Evolutionary conservation across 2,113 vertebrate genomes (phyloP).

Genomic region (Jacana jacana): DNA sequence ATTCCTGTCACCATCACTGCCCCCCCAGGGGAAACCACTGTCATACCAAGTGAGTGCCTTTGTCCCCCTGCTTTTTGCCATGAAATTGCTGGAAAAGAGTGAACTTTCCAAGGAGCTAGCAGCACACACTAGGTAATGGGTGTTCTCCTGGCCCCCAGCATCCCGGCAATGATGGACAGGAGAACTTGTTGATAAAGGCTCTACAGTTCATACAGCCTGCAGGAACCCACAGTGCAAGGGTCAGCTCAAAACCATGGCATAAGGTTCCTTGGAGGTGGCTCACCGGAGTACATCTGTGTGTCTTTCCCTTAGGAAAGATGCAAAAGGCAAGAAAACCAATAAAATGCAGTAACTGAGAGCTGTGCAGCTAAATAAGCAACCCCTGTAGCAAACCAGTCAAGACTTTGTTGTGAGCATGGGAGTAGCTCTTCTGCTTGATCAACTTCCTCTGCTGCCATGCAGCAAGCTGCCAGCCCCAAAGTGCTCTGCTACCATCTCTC

Average conservation of each 20-base stretch:
- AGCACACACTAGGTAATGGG: accelerated
- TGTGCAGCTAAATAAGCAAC: neutral
- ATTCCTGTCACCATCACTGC: conserved; percentile 84
- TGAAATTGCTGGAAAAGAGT: accelerated
- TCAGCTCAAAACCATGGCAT: neutral
- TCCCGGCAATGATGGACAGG: neutral
- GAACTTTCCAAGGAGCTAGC: neutral
- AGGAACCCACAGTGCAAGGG: neutral
- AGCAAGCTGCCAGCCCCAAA: neutral
- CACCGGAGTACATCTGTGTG: neutral
- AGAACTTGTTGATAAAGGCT: neutral
- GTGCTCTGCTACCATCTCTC: neutral
- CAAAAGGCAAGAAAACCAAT: neutral
- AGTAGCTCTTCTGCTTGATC: neutral
- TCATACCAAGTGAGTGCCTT: conserved; percentile 84
- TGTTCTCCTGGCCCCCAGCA: neutral
- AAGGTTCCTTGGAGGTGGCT: neutral
- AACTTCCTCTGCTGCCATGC: neutral
- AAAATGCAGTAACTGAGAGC: neutral
- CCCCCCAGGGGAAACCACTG: conserved; percentile 81
- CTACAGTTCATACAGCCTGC: neutral
- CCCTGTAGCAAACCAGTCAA: neutral
- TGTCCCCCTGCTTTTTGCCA: neutral
- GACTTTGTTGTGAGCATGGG: neutral
- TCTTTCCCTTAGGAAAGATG: neutral